A percentile compares a stretch with the other conserved stretches of the same genome.
phyloP scores from a whole-genome alignment of 2,888 invertebrate genomes.

The Ceraclea dissimilis region DNA sequence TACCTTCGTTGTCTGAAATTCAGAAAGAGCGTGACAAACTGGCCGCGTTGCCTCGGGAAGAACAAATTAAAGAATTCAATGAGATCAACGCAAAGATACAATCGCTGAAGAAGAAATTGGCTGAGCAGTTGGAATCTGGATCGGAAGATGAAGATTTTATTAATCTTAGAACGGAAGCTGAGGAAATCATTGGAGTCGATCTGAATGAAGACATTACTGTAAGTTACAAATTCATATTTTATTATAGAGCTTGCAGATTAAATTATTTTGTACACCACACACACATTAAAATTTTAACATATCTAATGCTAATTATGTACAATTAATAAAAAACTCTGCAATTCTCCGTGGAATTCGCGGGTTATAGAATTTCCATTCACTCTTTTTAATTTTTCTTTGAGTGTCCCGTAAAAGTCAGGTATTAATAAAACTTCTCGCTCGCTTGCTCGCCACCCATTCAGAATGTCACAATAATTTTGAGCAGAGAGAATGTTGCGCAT shows the following conservation, averaged over 20 bases:
- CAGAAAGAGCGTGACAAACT: slow-evolving; percentile 23
- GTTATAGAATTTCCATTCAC: too few species aligned
- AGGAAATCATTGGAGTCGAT: slow-evolving; percentile 40
- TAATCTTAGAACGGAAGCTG: slow-evolving; percentile 57
- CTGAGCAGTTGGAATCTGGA: slow-evolving; percentile 47
- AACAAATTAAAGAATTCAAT: slow-evolving; percentile 40
- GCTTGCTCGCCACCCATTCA: too few species aligned
- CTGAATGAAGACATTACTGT: slow-evolving; percentile 36
- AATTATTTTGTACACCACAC: too few species aligned
- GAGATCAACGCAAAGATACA: slow-evolving; percentile 57
- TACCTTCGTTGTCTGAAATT: slow-evolving; percentile 42
- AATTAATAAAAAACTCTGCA: too few species aligned
- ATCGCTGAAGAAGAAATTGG: slow-evolving; percentile 41
- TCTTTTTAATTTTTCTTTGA: too few species aligned
- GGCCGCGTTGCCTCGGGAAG: slow-evolving; percentile 30
- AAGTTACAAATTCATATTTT: background rate
- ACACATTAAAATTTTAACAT: too few species aligned
- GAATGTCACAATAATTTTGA: too few species aligned
- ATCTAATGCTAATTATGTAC: background rate
- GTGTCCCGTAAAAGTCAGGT: too few species aligned
- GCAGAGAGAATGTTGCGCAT: too few species aligned
- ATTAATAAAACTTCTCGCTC: too few species aligned
- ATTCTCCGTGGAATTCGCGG: too few species aligned
- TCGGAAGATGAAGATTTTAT: slow-evolving; percentile 59
- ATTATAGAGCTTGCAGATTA: slow-evolving; percentile 5